Base-by-base conservation (phyloP, 1,140 invertebrate species). In the Drosophila santomea region DNA sequence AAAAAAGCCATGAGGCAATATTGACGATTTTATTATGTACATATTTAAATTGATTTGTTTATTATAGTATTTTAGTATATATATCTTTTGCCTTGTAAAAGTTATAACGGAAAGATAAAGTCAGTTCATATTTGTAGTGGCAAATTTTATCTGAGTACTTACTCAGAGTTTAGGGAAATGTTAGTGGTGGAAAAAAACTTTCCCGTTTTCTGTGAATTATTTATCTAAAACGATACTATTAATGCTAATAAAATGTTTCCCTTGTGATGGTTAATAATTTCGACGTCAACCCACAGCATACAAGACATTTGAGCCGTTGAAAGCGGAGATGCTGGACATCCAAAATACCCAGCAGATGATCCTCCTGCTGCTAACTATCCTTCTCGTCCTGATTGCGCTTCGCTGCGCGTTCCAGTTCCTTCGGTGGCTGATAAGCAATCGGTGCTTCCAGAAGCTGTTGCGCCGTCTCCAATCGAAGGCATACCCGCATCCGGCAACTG, bases 291-390 rank as follows among this genome's bases (percentile, higher is more conserved):
- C 44, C 14, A 5, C 45, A 92, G 88, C 77, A 12, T 92, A 67
- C 55, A 81, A 84, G 23, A 71, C 54, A 44, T 81, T 71, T n/a
- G 75, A 80, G 12, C 81, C 84, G 0, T 60, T 92, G 0, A 83
- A 90, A 44, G 74, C 68, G 6, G 84, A 92, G 20, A 79, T 91
- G 5, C 66, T 80, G 20, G 60, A 67, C 20, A 85, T 90, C 36
- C 74, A 89, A 25, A 73, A 57, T 36, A 89, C 51, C 20, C 80
- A 78, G 48, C 63, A 75, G 1, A 14, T 89, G 4, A 85, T 89
- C 20, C n/a, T 91, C 25, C n/a, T 90, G 15, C 36, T 92, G 39
- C 39, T 92, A 32, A 74, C 51, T 51, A 72, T 92, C 17, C 28
- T 91, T 1, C 54, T 91, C 0, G 4, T 73, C 12, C 59, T 91